phyloP scores from a whole-genome alignment of 2,888 invertebrate species.

The Phalera bucephala region DNA sequence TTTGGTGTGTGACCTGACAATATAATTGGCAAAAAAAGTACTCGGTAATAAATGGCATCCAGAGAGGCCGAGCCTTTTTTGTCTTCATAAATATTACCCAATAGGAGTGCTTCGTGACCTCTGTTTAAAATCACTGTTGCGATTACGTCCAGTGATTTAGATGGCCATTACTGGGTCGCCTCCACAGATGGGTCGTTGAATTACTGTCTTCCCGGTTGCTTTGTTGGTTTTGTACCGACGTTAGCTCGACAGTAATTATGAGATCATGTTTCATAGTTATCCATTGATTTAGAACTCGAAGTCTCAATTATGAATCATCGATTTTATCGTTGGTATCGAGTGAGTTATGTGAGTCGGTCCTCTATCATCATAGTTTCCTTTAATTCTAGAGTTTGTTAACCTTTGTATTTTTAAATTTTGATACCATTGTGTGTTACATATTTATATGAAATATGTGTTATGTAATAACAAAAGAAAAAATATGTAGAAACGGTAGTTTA shows the following conservation, averaged over 20 bases:
- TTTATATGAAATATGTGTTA: too few relatives aligned
- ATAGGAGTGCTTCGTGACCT: slow-evolving; percentile 73
- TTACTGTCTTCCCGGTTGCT: slow-evolving; percentile 68
- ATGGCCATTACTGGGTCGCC: slow-evolving; percentile 68
- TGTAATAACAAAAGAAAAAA: too few relatives aligned
- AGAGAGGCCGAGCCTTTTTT: slow-evolving; percentile 54
- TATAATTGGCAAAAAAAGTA: slow-evolving; percentile 56
- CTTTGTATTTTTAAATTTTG: too few relatives aligned
- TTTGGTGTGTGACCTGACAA: slow-evolving; percentile 51
- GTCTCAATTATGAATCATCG: slow-evolving; percentile 75
- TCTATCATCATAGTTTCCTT: slow-evolving; percentile 59
- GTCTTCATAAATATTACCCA: slow-evolving; percentile 65
- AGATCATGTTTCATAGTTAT: slow-evolving; percentile 76
- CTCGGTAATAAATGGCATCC: slow-evolving; percentile 53
- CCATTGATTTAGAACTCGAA: slow-evolving; percentile 74
- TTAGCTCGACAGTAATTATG: slow-evolving; percentile 69
- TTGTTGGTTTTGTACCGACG: slow-evolving; percentile 70
- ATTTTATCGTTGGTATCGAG: slow-evolving; percentile 59
- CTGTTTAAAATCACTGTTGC: slow-evolving; percentile 70
- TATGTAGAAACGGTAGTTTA: too few relatives aligned
- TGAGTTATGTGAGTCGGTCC: slow-evolving; percentile 63
- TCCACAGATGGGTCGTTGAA: slow-evolving; percentile 72
- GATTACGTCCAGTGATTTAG: slow-evolving; percentile 76
- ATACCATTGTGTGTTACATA: too few relatives aligned
- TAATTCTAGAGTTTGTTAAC: slow-evolving; percentile 54